A percentile compares a stretch with the other conserved stretches of the same genome.
phyloP scores from a whole-genome alignment of 2,888 invertebrate species.

The Cephonodes hylas region DNA sequence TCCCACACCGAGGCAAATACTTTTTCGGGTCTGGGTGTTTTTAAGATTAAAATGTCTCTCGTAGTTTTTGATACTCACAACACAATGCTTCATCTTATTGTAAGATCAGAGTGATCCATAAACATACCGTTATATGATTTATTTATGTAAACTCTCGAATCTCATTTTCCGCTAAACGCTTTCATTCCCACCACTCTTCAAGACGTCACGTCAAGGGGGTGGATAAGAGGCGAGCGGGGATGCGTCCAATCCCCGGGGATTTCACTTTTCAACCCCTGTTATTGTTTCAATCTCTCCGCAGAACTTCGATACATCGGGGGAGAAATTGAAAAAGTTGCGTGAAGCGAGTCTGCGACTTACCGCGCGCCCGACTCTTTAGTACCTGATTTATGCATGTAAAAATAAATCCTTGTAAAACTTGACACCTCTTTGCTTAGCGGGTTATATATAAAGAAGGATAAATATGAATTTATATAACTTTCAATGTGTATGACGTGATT shows the following conservation, averaged over 20 bases:
- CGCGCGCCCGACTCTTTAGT: neutral
- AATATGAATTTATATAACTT: no score
- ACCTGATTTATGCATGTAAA: constrained; percentile 6
- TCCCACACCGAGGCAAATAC: no score
- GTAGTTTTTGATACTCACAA: no score
- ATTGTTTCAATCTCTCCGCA: constrained; percentile 73
- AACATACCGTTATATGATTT: no score
- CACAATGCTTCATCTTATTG: no score
- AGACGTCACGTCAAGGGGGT: constrained; percentile 28
- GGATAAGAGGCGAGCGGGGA: constrained; percentile 30
- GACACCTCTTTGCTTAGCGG: neutral
- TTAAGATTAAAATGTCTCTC: no score
- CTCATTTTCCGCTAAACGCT: constrained; percentile 22
- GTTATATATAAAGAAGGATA: neutral
- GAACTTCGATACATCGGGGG: constrained; percentile 35
- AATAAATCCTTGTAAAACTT: neutral
- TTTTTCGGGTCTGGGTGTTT: no score
- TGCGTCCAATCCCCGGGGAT: constrained; percentile 49
- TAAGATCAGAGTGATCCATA: no score
- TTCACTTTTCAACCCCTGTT: constrained; percentile 62
- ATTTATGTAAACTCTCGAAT: no score
- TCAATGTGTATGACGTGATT: no score
- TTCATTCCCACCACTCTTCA: constrained; percentile 15
- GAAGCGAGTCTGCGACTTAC: constrained; percentile 1
- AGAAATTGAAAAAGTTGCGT: constrained; percentile 30